phyloP scores from a whole-genome alignment of 2,797 vertebrate genomes.

The Anabacerthia variegaticeps region DNA sequence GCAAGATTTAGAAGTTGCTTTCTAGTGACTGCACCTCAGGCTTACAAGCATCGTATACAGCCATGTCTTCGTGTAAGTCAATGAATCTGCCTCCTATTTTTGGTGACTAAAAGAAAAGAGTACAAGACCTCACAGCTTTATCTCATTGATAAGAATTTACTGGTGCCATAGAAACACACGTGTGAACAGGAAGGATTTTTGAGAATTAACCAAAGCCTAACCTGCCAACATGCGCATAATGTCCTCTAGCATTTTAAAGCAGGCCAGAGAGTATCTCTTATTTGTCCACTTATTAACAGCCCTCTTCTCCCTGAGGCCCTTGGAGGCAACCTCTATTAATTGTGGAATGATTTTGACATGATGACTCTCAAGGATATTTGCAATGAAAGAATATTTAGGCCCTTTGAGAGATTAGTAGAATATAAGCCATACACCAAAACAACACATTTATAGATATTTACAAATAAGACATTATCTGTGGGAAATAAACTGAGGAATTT shows the following conservation, averaged over 20 bases:
- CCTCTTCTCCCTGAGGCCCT: slow-evolving; percentile 45
- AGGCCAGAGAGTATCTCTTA: slow-evolving; percentile 8
- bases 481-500: slow-evolving; percentile 51
- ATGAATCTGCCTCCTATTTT: background rate
- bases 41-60: background rate
- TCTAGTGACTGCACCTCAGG: background rate
- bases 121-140: background rate
- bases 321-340: slow-evolving; percentile 63
- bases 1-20: background rate
- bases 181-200: background rate
- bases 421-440: slow-evolving; percentile 18
- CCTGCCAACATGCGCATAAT: background rate
- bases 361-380: slow-evolving; percentile 64
- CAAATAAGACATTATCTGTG: slow-evolving; percentile 63
- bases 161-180: background rate
- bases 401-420: slow-evolving; percentile 40
- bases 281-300: slow-evolving; percentile 66
- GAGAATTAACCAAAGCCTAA: background rate
- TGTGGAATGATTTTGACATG: slow-evolving; percentile 60
- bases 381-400: slow-evolving; percentile 52
- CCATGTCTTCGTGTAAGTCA: accelerated
- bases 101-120: background rate
- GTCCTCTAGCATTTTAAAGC: slow-evolving; percentile 45
- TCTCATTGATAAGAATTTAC: background rate
- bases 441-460: slow-evolving; percentile 55